Evolutionary conservation across 2,888 invertebrate genomes (phyloP), one percentile per base, ranked within the genome.

Genomic region (Idaea dimidiata): DNA sequence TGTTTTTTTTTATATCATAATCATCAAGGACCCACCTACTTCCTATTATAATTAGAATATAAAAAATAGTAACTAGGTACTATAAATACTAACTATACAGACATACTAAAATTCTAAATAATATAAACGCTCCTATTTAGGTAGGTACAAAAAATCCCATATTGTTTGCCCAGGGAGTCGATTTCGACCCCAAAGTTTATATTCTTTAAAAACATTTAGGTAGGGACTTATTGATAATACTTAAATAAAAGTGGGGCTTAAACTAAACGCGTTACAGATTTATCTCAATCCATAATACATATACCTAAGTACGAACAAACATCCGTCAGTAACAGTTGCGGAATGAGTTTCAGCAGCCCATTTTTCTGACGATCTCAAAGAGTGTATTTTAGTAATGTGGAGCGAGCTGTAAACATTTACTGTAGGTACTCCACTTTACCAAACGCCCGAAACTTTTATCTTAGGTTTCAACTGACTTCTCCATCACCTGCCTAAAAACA

Each of bases 371-470:
- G 77, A 76, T 81, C 82, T 78, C 79, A 77, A 72, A 76, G 72
- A 74, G 69, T 78, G 76, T 88, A 86, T 87, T 86, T 88, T 78
- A 64, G 87, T 87, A 82, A 88, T 84, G 83, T 88, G 80, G 88
- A 82, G 68, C 86, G 72, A 69, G 77, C 69, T 81, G 78, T 88
- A 86, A 88, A 87, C 87, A 87, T 81, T 75, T 77, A 74, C 70
- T 43, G 14, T 8, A 43, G 43, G 43, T 43, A 14, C 43, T 43
- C 43, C 8, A 3, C 14, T 14, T 14, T 43, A 8, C 8, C 10
- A 43, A 43, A 43, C 43, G 8, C 14, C 16, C 33, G 57, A 43
- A 59, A 59, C 61, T 60, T 55, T 58, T 16, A 59, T 59, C 55
- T 59, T 64, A 59, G 61, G 10, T 24, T 24, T 24, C 1, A 5